Evolutionary conservation across 2,888 invertebrate genomes (phyloP).

Genomic region (Epinotia ramella): DNA sequence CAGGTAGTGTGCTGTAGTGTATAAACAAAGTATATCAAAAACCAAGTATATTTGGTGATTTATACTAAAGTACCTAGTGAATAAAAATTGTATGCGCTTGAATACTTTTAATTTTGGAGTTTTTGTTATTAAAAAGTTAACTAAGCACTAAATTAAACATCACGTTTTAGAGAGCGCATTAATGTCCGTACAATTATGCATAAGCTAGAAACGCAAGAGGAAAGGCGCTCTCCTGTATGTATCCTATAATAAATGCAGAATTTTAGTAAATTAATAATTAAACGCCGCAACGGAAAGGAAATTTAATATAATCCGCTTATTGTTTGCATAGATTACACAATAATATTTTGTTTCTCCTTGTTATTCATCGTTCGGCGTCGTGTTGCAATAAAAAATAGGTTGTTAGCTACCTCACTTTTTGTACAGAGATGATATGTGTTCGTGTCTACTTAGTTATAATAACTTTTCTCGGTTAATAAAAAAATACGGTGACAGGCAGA

Average conservation of each 20-base stretch:
- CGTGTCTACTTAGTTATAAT: no score
- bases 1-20: no score
- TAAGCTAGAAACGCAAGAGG: not conserved
- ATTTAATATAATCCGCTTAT: slow-evolving; percentile 8
- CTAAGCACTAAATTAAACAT: not conserved
- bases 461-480: no score
- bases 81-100: not conserved
- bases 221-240: not conserved
- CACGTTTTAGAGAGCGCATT: not conserved
- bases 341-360: slow-evolving; percentile 9
- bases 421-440: not conserved
- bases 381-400: slow-evolving; percentile 9
- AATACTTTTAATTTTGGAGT: not conserved
- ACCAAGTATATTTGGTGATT: no score
- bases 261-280: slow-evolving; percentile 4
- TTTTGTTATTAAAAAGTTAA: not conserved
- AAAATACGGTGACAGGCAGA: no score
- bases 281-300: not conserved
- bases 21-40: no score
- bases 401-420: not conserved
- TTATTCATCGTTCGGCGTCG: slow-evolving; percentile 2
- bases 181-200: not conserved
- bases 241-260: not conserved
- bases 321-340: slow-evolving; percentile 24
- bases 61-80: no score